These are phyloP conservation scores for Asobara japonica DNA, from an alignment of 1,140 invertebrate species.

Conservation along the genomic window DNA sequence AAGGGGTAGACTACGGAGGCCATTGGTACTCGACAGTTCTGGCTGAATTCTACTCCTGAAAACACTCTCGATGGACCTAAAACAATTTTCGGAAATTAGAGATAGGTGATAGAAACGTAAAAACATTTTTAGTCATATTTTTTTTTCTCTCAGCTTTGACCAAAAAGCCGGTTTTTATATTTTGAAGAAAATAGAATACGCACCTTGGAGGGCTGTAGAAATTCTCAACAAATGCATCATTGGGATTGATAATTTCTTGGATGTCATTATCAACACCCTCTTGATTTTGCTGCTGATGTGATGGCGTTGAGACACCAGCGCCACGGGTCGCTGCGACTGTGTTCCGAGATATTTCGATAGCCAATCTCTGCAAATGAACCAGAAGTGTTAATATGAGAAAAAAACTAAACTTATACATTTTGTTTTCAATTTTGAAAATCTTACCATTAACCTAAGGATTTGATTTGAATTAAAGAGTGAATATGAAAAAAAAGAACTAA, in stretches of 20 bases:
- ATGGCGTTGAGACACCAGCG: slow-evolving; percentile 41
- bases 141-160: neutral
- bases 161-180: too few species aligned
- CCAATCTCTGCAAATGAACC: slow-evolving; percentile 69
- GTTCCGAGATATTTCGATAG: slow-evolving; percentile 78
- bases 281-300: slow-evolving; percentile 35
- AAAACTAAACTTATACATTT: slow-evolving; percentile 21
- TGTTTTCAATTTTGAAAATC: slow-evolving; percentile 28
- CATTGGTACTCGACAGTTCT: neutral
- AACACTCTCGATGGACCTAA: neutral
- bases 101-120: too few species aligned
- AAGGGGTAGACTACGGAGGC: neutral
- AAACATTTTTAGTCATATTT: neutral
- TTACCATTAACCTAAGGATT: too few species aligned
- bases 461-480: too few species aligned
- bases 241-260: neutral
- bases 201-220: neutral
- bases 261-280: slow-evolving; percentile 37
- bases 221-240: neutral
- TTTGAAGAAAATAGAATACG: neutral
- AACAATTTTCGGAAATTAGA: too few species aligned
- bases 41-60: neutral
- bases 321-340: slow-evolving; percentile 67
- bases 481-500: too few species aligned
- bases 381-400: slow-evolving; percentile 28